These are phyloP conservation scores for Ciona savignyi DNA, from an alignment of 23 tunicate genomes.

Conservation along the genomic window DNA sequence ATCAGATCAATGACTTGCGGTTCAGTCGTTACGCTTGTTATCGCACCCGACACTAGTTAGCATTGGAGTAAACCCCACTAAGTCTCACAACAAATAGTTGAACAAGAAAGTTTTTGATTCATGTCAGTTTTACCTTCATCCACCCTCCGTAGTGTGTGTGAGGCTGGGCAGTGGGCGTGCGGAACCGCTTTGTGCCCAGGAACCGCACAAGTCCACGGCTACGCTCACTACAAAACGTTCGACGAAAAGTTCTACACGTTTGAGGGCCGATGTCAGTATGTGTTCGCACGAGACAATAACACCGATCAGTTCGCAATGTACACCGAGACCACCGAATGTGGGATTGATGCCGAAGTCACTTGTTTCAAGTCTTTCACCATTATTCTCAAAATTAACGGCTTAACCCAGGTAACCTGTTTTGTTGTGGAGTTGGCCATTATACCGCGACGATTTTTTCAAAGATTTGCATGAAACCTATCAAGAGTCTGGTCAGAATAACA, in stretches of 20 bases:
- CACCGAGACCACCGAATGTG: conserved; percentile 44
- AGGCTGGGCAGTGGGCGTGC: conserved; percentile 40
- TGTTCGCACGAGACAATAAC: conserved; percentile 40
- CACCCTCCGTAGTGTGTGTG: conserved; percentile 32
- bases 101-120: background rate
- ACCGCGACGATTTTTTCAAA: no score
- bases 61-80: background rate
- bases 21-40: no score
- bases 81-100: background rate
- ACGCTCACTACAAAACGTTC: conserved; percentile 43
- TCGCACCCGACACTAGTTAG: no score
- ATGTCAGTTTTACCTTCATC: no score
- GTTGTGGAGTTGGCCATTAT: background rate
- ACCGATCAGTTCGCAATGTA: conserved; percentile 27
- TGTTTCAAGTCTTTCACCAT: conserved; percentile 46
- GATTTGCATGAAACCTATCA: no score
- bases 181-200: conserved; percentile 47
- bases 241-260: conserved; percentile 34
- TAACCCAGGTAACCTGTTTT: conserved; percentile 13
- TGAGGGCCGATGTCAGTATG: conserved; percentile 49
- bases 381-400: conserved; percentile 1
- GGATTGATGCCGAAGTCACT: conserved; percentile 27
- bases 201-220: conserved; percentile 29
- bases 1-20: no score
- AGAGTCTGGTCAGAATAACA: no score